Conservation (phyloP, 2,888 invertebrate genomes). For the Euplexia lucipara region DNA sequence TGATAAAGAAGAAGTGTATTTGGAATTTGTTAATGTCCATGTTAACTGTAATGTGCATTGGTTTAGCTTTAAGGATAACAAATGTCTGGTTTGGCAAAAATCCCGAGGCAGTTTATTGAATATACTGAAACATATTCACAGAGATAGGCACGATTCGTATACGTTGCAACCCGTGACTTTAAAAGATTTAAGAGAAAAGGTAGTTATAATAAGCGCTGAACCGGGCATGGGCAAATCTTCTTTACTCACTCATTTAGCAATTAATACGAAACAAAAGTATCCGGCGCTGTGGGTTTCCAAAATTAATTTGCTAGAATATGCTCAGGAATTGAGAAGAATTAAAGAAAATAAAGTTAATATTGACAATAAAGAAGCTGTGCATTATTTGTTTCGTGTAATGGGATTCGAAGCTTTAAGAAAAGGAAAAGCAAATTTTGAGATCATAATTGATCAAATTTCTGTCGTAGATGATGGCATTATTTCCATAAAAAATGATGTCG, state of each 20-base stretch:
- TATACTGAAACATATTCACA: conserved; percentile 41
- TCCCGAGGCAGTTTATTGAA: conserved; percentile 38
- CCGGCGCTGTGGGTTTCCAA: conserved; percentile 55
- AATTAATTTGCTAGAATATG: conserved; percentile 54
- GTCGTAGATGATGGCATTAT: conserved; percentile 13
- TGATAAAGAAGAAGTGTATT: conserved; percentile 35
- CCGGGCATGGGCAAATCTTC: conserved; percentile 66
- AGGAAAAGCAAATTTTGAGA: neutral
- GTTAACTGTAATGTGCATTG: conserved; percentile 46
- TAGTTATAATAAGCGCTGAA: conserved; percentile 56
- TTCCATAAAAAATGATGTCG: neutral
- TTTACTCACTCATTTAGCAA: conserved; percentile 57
- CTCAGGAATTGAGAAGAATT: conserved; percentile 24
- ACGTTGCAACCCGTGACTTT: conserved; percentile 23
- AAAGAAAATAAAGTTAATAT: conserved; percentile 21
- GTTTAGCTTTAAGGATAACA: conserved; percentile 29
- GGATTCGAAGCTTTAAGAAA: conserved; percentile 11
- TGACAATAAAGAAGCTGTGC: conserved; percentile 24
- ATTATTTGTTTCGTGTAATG: conserved; percentile 33
- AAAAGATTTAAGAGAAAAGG: conserved; percentile 46
- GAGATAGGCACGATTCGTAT: conserved; percentile 6
- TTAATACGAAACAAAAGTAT: conserved; percentile 51
- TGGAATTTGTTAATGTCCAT: conserved; percentile 4
- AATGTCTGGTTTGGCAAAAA: conserved; percentile 42
- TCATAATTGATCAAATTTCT: conserved; percentile 9